Conservation (phyloP, 2,888 invertebrate genomes). For the Apotomis capreana region DNA sequence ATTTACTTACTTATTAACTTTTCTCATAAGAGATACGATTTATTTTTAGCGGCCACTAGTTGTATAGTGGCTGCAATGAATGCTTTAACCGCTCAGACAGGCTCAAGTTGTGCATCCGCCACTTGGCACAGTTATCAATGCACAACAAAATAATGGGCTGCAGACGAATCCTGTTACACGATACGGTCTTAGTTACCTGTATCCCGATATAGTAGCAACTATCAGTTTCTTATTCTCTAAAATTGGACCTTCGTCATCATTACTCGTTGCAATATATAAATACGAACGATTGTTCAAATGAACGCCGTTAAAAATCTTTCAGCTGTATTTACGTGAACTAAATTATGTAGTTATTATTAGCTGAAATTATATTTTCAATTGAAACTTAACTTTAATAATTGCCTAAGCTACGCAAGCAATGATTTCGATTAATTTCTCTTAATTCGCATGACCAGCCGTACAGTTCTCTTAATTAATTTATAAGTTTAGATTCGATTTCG, state of each 20-base stretch:
- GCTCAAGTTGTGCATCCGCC: conserved; percentile 35
- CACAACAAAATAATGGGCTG: conserved; percentile 17
- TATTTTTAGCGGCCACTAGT: conserved; percentile 23
- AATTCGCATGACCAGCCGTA: neutral
- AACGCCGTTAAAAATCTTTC: too few relatives aligned
- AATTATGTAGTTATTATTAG: too few relatives aligned
- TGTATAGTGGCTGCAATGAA: conserved; percentile 4
- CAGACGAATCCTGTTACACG: neutral
- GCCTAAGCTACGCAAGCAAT: neutral
- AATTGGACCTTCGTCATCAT: too few relatives aligned
- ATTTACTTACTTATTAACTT: neutral
- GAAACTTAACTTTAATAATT: too few relatives aligned
- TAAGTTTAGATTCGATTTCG: neutral
- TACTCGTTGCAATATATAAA: too few relatives aligned
- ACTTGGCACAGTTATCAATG: conserved; percentile 36
- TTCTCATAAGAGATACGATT: neutral
- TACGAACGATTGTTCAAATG: too few relatives aligned
- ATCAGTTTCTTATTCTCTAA: neutral
- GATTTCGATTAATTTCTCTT: neutral
- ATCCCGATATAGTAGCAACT: neutral
- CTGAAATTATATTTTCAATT: too few relatives aligned
- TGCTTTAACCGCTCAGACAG: conserved; percentile 5
- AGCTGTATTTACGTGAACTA: too few relatives aligned
- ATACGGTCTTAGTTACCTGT: neutral
- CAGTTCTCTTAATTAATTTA: conserved; percentile 5